Evolutionary conservation across 2,888 invertebrate genomes (phyloP).

Genomic region (Isotomurus palustris): DNA sequence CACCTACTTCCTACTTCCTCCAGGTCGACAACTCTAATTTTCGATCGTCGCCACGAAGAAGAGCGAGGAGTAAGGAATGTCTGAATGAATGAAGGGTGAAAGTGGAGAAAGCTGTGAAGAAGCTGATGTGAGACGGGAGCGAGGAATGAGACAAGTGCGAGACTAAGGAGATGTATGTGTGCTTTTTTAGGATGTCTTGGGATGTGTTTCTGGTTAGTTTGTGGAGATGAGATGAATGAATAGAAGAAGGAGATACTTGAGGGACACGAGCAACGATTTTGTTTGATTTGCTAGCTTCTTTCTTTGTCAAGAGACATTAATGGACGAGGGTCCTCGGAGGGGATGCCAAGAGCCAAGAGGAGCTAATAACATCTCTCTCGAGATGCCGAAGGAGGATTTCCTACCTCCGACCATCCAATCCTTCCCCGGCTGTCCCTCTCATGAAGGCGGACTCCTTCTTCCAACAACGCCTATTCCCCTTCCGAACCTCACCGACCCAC

Average conservation of each 20-base stretch:
- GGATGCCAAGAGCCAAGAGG: slow-evolving; percentile 46
- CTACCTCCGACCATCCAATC: slow-evolving; percentile 41
- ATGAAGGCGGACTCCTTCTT: too few relatives aligned
- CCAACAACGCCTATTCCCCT: slow-evolving; percentile 13
- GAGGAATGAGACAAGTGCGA: too few relatives aligned
- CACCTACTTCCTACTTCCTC: too few relatives aligned
- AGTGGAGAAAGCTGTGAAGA: too few relatives aligned
- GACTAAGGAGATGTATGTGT: too few relatives aligned
- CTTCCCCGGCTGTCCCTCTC: slow-evolving; percentile 38
- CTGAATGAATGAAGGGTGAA: slow-evolving; percentile 8
- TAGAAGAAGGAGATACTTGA: slow-evolving; percentile 27
- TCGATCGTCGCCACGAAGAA: not conserved
- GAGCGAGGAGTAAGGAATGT: slow-evolving; percentile 14
- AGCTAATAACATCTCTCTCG: slow-evolving; percentile 47
- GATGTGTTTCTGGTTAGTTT: slow-evolving; percentile 9
- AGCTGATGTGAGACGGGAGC: too few relatives aligned
- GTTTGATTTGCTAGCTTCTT: slow-evolving; percentile 46
- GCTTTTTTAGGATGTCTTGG: too few relatives aligned
- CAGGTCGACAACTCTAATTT: not conserved
- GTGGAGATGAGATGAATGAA: slow-evolving; percentile 9
- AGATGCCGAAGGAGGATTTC: slow-evolving; percentile 46
- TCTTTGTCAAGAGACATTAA: slow-evolving; percentile 46
- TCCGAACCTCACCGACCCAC: slow-evolving; percentile 25
- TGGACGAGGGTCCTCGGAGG: slow-evolving; percentile 46
- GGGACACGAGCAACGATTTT: slow-evolving; percentile 44